Evolutionary conservation across 2,113 vertebrate species (phyloP).

Genomic region (Bagarius yarrelli): DNA sequence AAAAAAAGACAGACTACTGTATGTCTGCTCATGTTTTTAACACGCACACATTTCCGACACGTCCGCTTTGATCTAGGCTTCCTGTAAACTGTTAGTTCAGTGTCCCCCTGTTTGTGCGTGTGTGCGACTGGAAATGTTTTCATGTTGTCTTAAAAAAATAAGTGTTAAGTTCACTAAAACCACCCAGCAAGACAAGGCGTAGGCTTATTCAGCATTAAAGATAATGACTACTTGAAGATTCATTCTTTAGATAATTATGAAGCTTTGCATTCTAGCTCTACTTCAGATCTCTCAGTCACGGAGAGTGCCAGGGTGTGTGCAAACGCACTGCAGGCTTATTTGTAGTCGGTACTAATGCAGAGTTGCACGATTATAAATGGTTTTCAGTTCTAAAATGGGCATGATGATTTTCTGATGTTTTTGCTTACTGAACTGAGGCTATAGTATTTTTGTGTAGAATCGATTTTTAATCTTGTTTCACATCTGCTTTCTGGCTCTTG

Average conservation of each 20-base stretch:
- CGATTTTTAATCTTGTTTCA: neutral
- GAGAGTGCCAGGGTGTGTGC: neutral
- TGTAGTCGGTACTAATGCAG: neutral
- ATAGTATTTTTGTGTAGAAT: neutral
- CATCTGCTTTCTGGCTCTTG: neutral
- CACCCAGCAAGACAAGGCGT: neutral
- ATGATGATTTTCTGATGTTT: neutral
- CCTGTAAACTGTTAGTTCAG: neutral
- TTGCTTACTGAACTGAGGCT: neutral
- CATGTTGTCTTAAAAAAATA: neutral
- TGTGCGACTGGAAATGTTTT: neutral
- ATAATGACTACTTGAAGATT: neutral
- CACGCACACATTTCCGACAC: neutral
- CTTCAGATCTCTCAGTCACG: neutral
- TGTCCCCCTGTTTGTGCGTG: neutral
- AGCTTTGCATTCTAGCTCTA: neutral
- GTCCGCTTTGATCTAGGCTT: conserved; percentile 17
- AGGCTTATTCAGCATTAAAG: conserved; percentile 5
- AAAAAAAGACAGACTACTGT: conserved; percentile 32
- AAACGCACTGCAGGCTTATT: neutral
- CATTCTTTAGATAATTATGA: neutral
- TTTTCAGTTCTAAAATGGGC: neutral
- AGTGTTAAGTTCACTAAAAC: neutral
- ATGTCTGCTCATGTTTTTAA: neutral
- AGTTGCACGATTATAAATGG: neutral